These are phyloP conservation scores for Cairina moschata DNA, from an alignment of 2,113 vertebrate genomes.

Conservation along the genomic window DNA sequence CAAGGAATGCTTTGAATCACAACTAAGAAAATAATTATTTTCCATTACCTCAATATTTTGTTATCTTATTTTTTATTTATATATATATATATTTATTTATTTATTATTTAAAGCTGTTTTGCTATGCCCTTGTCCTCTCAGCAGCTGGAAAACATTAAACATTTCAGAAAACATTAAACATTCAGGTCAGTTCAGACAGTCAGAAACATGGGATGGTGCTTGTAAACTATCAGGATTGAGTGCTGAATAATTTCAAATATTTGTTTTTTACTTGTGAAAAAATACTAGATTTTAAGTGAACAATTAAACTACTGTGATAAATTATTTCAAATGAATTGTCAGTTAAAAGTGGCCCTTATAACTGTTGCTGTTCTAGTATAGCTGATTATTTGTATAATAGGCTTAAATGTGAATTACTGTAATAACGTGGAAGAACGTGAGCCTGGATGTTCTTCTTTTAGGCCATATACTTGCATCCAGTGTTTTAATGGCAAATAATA, in stretches of 20 bases:
- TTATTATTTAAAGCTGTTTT: background rate
- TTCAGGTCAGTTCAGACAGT: background rate
- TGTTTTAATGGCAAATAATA: background rate
- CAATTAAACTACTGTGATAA: background rate
- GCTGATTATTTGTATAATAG: background rate
- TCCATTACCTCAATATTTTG: background rate
- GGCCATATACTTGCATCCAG: background rate
- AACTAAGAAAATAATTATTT: background rate
- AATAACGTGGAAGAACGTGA: background rate
- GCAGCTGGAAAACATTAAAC: background rate
- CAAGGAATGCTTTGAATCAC: background rate
- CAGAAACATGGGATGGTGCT: background rate
- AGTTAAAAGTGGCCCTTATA: background rate
- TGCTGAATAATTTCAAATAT: background rate
- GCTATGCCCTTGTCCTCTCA: background rate
- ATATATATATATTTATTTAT: background rate
- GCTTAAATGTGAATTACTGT: background rate
- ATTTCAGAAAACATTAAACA: background rate
- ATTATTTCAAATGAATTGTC: background rate
- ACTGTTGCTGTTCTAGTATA: background rate
- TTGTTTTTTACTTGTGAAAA: background rate
- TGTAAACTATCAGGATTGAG: background rate
- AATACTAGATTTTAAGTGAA: background rate
- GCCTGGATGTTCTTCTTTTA: background rate
- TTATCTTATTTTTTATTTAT: background rate